These are phyloP conservation scores for Lepidonotus clava DNA, from an alignment of 2,888 invertebrate genomes.

Conservation along the genomic window DNA sequence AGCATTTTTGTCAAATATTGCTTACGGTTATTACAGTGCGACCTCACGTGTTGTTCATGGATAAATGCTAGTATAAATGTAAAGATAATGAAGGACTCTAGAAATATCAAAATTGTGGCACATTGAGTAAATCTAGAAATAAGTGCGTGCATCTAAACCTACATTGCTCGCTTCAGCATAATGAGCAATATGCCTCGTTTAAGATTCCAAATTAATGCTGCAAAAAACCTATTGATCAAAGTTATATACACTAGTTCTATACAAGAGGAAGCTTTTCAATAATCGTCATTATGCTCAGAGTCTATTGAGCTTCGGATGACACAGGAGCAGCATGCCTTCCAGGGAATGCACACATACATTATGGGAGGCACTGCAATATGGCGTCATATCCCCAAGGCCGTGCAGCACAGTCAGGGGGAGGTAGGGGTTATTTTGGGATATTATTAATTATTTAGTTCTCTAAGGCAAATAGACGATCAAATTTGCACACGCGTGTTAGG, in stretches of 20 bases:
- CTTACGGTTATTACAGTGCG: too few species aligned
- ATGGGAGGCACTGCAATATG: neutral
- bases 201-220: too few species aligned
- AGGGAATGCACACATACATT: too few species aligned
- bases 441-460: conserved; percentile 31
- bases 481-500: conserved; percentile 28
- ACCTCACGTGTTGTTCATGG: too few species aligned
- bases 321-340: too few species aligned
- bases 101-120: neutral
- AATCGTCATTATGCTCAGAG: too few species aligned
- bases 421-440: neutral
- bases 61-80: neutral
- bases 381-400: too few species aligned
- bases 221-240: too few species aligned
- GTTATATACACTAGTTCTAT: too few species aligned
- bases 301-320: too few species aligned
- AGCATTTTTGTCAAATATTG: too few species aligned
- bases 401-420: neutral
- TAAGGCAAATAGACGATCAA: conserved; percentile 31
- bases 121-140: neutral
- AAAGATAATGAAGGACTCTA: neutral
- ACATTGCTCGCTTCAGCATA: neutral
- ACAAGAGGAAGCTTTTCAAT: too few species aligned
- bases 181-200: neutral
- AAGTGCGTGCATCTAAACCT: conserved; percentile 1